Base-by-base conservation (phyloP, 2,888 invertebrate genomes). In the Philereme transversata region DNA sequence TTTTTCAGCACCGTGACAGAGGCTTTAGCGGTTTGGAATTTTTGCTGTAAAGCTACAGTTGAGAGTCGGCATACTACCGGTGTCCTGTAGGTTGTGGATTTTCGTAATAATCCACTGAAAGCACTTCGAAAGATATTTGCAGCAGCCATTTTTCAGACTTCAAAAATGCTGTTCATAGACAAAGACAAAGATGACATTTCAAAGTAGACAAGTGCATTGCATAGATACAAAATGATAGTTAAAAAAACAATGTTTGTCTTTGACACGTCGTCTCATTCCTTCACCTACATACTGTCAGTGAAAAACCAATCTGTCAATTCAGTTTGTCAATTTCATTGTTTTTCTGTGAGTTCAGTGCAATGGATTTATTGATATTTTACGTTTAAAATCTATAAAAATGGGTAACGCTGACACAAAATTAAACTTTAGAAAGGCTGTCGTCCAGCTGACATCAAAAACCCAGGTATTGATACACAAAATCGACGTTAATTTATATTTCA, bases 401-500 rank as follows among this genome's bases (percentile, higher is more conserved):
- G 99, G 99, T 75, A 99, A 99, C 94, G 96, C 98, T 64, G 99
- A 99, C 87, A 99, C 99, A 64, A 99, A 99, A 93, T 92, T 99
- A 68, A 99, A 98, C 92, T 99, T 99, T 92, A 95, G 99, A 66
- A 99, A 99, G 92, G 99, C 99, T 72, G 98, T 99, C 52, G 97
- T 99, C 52, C 99, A 99, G 86, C 93, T 99, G 57, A 99, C 99
- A 57, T 97, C 99, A 0, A 99, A 99, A 93, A 97, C 97, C 62
- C 98, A 99, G 95, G 99, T 98, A 90, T 80, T 73, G 62, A 4
- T 36, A 60, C 3, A 0, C 46, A 54, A 62, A 64, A 57, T 48
- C 48, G 35, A 53, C 74, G 59, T 62, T 53, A 65, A 66, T 71
- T 35, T 57, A 54, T 63, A 53, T 61, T 65, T 64, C 45, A 60